Base-by-base conservation (phyloP, 2,113 vertebrate genomes). In the Thunnus thynnus region DNA sequence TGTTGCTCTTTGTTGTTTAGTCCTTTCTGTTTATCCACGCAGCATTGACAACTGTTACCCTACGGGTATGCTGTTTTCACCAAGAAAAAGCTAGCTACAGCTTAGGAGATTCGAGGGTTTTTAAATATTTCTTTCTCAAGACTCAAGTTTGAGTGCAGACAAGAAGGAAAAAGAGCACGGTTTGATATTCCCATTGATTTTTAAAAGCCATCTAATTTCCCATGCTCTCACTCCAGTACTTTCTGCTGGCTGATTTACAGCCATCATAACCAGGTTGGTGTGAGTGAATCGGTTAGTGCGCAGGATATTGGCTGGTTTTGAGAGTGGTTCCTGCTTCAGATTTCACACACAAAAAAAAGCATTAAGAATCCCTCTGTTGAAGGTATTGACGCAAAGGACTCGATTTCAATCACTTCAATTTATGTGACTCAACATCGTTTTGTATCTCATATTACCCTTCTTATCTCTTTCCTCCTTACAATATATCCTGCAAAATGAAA, bases 141-240 rank as follows among this genome's bases (percentile, higher is more conserved):
- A 44, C 55, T 69, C 10, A 11, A 25, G 12, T 13, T 2, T 8
- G 13, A 47, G 65, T 22, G 51, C 41, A 27, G 20, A 55, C 3
- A 3, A 5, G 14, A 14, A 27, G 30, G 56, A 17, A 16, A 14
- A 3, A 10, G 16, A 41, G 18, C 14, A 10, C 22, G 50, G 3
- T 55, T 57, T 75, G 50, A 80, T 51, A 64, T 36, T 51, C 27
- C 73, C 62, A 73, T 66, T 58, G 78, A 83, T 83, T 75, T 80
- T 55, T 68, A 52, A 80, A 76, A 76, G 56, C 50, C 67, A 20
- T 84, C 66, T 84, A 64, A 69, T 84, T 73, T 72, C 76, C 36
- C 22, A 60, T 50, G 48, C 76, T 66, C 41, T 76, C 66, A 25
- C 54, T 62, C 20, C 5, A 8, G n/a, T 14, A 16, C 65, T 65